A percentile compares a stretch with the other conserved stretches of the same genome.
Conservation (phyloP, 2,113 vertebrate species). For the Lophotis ruficrista region DNA sequence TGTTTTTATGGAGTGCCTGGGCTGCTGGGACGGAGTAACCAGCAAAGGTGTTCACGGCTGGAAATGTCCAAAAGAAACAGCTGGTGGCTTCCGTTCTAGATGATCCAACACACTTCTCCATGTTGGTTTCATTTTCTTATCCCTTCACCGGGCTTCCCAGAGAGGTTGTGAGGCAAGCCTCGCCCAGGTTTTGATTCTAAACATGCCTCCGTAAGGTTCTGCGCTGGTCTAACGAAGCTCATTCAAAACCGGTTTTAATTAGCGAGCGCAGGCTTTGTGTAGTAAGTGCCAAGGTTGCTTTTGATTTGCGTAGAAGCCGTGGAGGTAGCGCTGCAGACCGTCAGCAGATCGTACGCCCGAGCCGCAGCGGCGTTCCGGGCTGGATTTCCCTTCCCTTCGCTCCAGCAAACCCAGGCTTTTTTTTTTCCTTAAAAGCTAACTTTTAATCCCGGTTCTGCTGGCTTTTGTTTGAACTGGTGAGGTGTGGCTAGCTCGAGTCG, state of each 20-base stretch:
- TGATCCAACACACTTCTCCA: accelerated
- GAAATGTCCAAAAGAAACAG: not conserved
- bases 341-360: not conserved
- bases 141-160: not conserved
- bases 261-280: constrained; percentile 11
- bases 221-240: not conserved
- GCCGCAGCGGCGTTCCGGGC: not conserved
- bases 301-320: not conserved
- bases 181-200: too few relatives aligned
- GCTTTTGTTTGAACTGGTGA: not conserved
- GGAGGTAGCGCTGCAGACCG: not conserved
- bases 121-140: not conserved
- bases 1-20: not conserved
- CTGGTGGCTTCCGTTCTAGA: accelerated
- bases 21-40: not conserved
- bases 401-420: not conserved
- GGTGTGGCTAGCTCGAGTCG: not conserved
- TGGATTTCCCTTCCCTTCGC: not conserved
- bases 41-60: too few relatives aligned
- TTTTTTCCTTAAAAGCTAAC: not conserved
- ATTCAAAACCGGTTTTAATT: constrained; percentile 32
- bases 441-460: not conserved
- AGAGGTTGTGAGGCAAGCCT: not conserved
- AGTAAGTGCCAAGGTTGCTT: not conserved
- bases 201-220: not conserved